Evolutionary conservation across 2,797 vertebrate genomes (phyloP).

Genomic region (Sebastes variabilis): DNA sequence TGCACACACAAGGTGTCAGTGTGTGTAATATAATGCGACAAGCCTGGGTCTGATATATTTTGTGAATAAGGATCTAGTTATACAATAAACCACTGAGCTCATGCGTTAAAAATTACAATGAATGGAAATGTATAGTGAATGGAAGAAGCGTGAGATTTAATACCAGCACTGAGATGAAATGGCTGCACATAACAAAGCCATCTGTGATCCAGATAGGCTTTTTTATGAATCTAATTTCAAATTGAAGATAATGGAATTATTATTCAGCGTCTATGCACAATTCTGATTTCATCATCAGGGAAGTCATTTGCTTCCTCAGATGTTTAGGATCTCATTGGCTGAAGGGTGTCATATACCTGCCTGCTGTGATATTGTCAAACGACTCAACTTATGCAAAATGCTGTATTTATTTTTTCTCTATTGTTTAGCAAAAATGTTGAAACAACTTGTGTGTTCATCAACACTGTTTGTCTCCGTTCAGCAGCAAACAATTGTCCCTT

Average conservation of each 20-base stretch:
- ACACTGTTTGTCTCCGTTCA: slow-evolving; percentile 14
- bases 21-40: slow-evolving; percentile 3
- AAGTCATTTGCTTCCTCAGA: slow-evolving; percentile 16
- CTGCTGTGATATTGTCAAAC: neutral
- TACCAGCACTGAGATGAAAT: neutral
- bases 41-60: neutral
- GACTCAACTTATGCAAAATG: slow-evolving; percentile 36
- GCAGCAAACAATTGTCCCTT: slow-evolving; percentile 22
- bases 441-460: slow-evolving; percentile 37
- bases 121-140: neutral
- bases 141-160: neutral
- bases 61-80: slow-evolving; percentile 25
- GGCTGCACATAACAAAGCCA: neutral
- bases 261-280: neutral
- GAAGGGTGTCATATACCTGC: neutral
- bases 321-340: neutral
- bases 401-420: neutral
- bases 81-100: neutral
- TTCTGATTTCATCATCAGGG: slow-evolving; percentile 4
- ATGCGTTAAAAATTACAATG: neutral
- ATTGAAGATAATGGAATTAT: slow-evolving; percentile 4
- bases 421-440: slow-evolving; percentile 29
- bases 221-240: slow-evolving; percentile 9
- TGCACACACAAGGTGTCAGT: slow-evolving; percentile 52
- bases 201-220: slow-evolving; percentile 3